Evolutionary conservation across 2,888 invertebrate species (phyloP).

Genomic region (Rhodophaea formosa): DNA sequence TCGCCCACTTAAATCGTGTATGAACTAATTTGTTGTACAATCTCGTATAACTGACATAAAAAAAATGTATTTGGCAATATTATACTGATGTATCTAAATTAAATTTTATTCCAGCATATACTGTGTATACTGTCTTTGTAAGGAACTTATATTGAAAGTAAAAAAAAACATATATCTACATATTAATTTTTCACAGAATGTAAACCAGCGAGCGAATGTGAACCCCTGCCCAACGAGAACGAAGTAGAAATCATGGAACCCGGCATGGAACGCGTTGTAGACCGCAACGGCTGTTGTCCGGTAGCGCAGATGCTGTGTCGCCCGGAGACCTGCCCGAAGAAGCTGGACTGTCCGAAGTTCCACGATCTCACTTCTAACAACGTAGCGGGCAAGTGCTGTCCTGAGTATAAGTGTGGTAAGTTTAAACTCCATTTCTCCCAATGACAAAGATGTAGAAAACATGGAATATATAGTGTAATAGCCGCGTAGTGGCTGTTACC

Average conservation of each 20-base stretch:
- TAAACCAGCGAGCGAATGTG: conserved; percentile 86
- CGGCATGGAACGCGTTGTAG: conserved; percentile 80
- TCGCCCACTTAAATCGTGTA: too few relatives aligned
- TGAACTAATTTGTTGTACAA: too few relatives aligned
- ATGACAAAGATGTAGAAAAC: too few relatives aligned
- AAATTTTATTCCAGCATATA: too few relatives aligned
- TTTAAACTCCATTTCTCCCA: background rate
- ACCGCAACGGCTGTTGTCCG: conserved; percentile 86
- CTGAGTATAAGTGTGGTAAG: conserved; percentile 83
- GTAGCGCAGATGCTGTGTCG: conserved; percentile 82
- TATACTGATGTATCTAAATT: too few relatives aligned
- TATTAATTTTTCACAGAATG: too few relatives aligned
- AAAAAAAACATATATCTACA: too few relatives aligned
- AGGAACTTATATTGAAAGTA: too few relatives aligned
- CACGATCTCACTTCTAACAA: conserved; percentile 62
- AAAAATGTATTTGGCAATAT: too few relatives aligned
- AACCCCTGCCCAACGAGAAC: conserved; percentile 58
- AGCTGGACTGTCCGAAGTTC: conserved; percentile 81
- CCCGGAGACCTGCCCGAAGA: conserved; percentile 82
- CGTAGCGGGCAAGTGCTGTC: conserved; percentile 82
- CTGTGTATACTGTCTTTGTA: too few relatives aligned
- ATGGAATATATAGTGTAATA: too few relatives aligned
- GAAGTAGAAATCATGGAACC: conserved; percentile 77
- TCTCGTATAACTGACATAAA: too few relatives aligned
- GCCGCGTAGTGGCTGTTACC: conserved; percentile 62